Evolutionary conservation across 2,888 invertebrate species (phyloP), one percentile per base, ranked within the genome.

Genomic region (Rosalia funebris): DNA sequence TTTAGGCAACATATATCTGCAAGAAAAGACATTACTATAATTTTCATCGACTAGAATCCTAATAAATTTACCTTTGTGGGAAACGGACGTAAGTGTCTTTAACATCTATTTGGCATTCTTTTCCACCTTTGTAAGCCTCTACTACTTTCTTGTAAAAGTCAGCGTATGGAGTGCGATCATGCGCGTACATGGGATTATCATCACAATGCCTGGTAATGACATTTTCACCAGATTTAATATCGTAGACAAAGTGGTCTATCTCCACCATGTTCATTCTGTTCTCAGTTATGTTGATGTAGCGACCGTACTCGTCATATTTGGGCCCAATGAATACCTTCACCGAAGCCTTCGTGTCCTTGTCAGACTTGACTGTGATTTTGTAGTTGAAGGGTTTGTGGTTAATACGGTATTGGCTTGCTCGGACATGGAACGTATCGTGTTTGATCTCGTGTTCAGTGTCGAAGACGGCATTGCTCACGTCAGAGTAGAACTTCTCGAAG

Each of bases 291-390:
- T 80, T 79, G 17, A 87, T 73, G 17, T 81, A 79, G 65, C 83
- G 84, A 44, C 84, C 84, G 45, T 84, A 83, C 66, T 84, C 82
- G 72, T 89, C 87, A 74, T 86, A 88, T 79, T 89, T 90, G 5
- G 91, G 91, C 64, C 89, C 91, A 31, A 91, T 72, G 84, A 88
- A 91, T 17, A 89, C 80, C 69, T 87, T 87, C 56, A 91, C 77
- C n/a, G 85, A 82, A 1, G 86, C 88, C 61, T 87, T 84, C 31
- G 81, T 81, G 7, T 83, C 80, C 63, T 85, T 83, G 53, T 89
- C 87, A 56, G 89, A 85, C 55, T 84, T 83, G 14, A 91, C 79
- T 39, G 85, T 81, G 67, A 90, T 79, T 57, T 83, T 84, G 65
- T 88, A 83, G 57, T 82, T 83, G 84, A 91, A 92, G 1, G 85